Conservation (phyloP, 1,140 invertebrate genomes). For the Pseudomyrmex cubaensis region DNA sequence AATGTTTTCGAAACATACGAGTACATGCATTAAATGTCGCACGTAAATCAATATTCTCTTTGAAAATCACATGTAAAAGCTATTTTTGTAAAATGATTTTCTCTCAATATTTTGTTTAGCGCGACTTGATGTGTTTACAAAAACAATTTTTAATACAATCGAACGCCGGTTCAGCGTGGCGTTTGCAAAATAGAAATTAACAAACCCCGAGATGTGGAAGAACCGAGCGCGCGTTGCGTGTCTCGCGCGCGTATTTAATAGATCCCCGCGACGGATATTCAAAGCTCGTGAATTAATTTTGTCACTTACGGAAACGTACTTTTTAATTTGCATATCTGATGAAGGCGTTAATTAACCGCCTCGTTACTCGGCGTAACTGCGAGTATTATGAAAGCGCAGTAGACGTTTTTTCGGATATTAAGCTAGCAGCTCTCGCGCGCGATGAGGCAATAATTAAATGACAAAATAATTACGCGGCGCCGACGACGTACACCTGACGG, state of each 20-base stretch:
- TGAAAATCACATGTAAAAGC: no score
- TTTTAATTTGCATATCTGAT: constrained; percentile 57
- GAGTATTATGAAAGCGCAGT: not conserved
- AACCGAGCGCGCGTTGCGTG: not conserved
- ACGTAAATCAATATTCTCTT: no score
- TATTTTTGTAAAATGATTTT: not conserved
- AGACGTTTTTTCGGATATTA: not conserved
- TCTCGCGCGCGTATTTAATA: not conserved
- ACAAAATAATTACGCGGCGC: constrained; percentile 25
- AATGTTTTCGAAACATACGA: no score
- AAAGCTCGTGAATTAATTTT: constrained; percentile 47
- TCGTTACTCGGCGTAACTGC: constrained; percentile 2
- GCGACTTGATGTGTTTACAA: not conserved
- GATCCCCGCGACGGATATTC: not conserved
- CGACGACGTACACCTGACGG: not conserved
- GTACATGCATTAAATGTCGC: no score
- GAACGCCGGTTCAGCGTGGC: not conserved
- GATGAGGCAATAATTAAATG: constrained; percentile 18
- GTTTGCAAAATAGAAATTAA: constrained; percentile 6
- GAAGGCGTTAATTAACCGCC: constrained; percentile 50
- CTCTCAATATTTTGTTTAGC: not conserved
- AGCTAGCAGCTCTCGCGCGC: not conserved
- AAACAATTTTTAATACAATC: not conserved
- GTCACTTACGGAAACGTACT: constrained; percentile 25
- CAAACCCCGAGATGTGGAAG: not conserved